Base-by-base conservation (phyloP, 2,113 vertebrate genomes). In the Ammodytes marinus region DNA sequence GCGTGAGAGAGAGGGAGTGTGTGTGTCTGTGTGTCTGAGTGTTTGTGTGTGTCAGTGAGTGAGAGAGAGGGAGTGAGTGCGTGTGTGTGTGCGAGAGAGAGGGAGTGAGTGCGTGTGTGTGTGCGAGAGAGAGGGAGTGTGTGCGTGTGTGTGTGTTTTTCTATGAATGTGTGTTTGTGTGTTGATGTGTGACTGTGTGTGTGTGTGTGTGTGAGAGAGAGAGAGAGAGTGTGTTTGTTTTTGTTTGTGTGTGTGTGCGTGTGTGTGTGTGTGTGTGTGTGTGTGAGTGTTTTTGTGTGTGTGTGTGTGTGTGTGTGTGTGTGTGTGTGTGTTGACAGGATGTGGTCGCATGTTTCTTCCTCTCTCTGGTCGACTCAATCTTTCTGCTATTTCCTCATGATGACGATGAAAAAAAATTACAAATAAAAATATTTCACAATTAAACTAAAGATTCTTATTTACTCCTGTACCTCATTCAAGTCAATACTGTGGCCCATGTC, bases 281-380 rank as follows among this genome's bases (percentile, higher is more conserved):
- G 63, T 40, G 50, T 66, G 35, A 9, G 42, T 27, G 64, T 27
- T 53, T 17, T 60, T 46, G 42, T 60, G 58, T 47, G 40, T 54
- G 17, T 71, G 52, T 50, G 61, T 52, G 13, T 58, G 19, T 66
- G 37, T 63, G 17, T 67, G 52, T 77, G 27, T 79, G 77, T 65
- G 63, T 70, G 52, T 77, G 49, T 50, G 27, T 63, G 74, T 79
- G 69, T 53, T 61, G 72, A 84, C 85, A 89, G 89, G 87, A 89
- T 87, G 85, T 91, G 89, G 89, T 89, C 85, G 82, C 79, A 85
- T 49, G 82, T 70, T 27, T 86, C 85, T 89, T 91, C 85, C 89
- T 91, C 85, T 88, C 80, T 87, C 80, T 74, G 60, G 52, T 83
- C 54, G 65, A 63, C 74, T 27, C 27, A 27, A 27, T 27, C 27